Base-by-base conservation (phyloP, 2,888 invertebrate species). In the Megaustenia siamemsis region DNA sequence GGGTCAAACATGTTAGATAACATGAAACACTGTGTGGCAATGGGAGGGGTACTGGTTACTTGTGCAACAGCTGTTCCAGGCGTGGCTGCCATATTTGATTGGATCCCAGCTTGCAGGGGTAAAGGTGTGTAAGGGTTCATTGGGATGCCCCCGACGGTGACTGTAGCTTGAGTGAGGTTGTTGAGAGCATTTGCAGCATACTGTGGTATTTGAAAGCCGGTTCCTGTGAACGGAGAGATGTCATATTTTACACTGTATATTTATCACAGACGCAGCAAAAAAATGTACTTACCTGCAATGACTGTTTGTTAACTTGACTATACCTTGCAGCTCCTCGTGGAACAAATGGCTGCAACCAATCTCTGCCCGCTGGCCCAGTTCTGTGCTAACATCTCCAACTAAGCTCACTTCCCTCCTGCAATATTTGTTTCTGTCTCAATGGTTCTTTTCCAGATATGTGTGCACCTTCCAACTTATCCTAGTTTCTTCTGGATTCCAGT, bases 1-100 rank as follows among this genome's bases (percentile, higher is more conserved):
- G 99, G 98, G 94, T 99, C 99, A 94, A 99, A 99, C 99, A 99
- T 99, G 93, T 99, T 99, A 85, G 99, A 98, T 86, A 99, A 95
- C 97, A 99, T 97, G 94, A 99, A 99, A 94, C 99, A 99, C 94
- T 99, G 99, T 0, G 99, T 99, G 8, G 99, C 99, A 89, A 99
- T 99, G 0, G 99, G 97, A 63, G 99, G 98, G 24, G 97, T 96
- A 49, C 49, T 82, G 43, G 81, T 71, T 24, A 60, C 79, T 40
- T 82, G 63, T 12, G 86, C 87, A 32, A 83, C 84, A 28, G 75
- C 75, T 35, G 96, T 93, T n/a, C 95, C 95, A 63, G 96, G 95
- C 49, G 86, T 80, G n/a, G 88, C 89, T 45, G 87, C 79, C 35
- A 78, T 15, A 56, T 76, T 73, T 32, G 85, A 53, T 80, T 82